These are phyloP conservation scores for Streptopelia turtur DNA, from an alignment of 2,797 vertebrate species.

Conservation along the genomic window DNA sequence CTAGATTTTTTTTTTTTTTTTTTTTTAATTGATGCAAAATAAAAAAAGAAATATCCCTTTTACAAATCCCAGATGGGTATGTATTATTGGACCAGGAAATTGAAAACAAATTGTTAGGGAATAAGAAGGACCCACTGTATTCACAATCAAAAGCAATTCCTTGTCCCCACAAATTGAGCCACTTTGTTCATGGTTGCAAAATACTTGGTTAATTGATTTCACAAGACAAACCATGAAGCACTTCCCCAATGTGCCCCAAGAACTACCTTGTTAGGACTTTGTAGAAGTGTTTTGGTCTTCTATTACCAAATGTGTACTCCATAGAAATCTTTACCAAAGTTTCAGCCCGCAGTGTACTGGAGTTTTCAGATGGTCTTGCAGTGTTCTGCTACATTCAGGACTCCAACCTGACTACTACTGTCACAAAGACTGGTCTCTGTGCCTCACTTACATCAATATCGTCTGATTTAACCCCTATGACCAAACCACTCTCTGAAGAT, in stretches of 20 bases:
- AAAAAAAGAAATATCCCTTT: neutral
- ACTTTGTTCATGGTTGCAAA: neutral
- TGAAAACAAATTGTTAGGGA: neutral
- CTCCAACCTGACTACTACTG: neutral
- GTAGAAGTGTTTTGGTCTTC: neutral
- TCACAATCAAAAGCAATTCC: neutral
- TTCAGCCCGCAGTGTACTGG: neutral
- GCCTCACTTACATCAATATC: neutral
- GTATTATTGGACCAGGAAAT: neutral
- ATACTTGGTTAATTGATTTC: neutral
- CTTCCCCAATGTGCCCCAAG: neutral
- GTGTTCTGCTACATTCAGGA: neutral
- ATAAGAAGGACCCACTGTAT: neutral
- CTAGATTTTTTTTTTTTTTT: neutral
- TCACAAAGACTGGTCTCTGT: neutral
- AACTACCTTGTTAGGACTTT: neutral
- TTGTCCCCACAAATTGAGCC: neutral
- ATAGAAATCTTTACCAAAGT: neutral
- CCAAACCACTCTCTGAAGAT: neutral
- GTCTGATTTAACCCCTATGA: neutral
- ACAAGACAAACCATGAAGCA: neutral
- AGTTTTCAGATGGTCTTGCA: neutral
- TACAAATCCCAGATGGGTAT: neutral
- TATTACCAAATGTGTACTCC: neutral
- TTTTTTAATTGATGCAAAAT: neutral